Base-by-base conservation (phyloP, 2,797 vertebrate species). In the Buceros bicornis region DNA sequence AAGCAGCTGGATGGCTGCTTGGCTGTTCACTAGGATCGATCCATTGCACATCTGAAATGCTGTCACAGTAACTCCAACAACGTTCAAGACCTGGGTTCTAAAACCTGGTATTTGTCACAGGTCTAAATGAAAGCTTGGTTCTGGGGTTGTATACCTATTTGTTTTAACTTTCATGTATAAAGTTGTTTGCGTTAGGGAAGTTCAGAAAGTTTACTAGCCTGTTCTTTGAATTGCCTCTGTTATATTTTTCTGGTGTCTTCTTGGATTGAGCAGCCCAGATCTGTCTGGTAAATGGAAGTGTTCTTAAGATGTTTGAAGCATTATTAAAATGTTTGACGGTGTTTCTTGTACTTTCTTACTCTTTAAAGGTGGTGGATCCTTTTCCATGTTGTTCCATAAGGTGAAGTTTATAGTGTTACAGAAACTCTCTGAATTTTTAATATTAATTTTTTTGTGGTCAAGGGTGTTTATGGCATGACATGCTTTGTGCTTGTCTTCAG, bases 1-100 rank as follows among this genome's bases (percentile, higher is more conserved):
- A 19, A 20, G 79, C 0, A 0, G n/a, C 40, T 89, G 25, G 37
- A 29, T 78, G 45, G 26, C 50, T 65, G 25, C 37, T 47, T n/a
- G 35, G 35, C 51, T 81, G 57, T n/a, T 85, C n/a, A 11, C 51
- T 72, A 2, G 42, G 10, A 28, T 71, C 51, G 17, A 10, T 33
- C 22, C 17, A 21, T 5, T 0, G 3, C 10, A 14, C 19, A 5
- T 28, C 2, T 7, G 16, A 82, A 87, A 45, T 1, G 1, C 43
- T 13, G 28, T 29, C 5, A 5, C 25, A 17, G 18, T 40, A 78
- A 40, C 25, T 28, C 50, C 62, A 61, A 3, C 28, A 77, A 0
- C 3, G 2, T 40, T 54, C 5, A 4, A 69, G 92, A 57, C 21
- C 21, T 66, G 48, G 24, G 8, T 89, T 90, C 51, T 72, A 8